Conservation (phyloP, 2,888 invertebrate genomes). For the Diarsia mendica region DNA sequence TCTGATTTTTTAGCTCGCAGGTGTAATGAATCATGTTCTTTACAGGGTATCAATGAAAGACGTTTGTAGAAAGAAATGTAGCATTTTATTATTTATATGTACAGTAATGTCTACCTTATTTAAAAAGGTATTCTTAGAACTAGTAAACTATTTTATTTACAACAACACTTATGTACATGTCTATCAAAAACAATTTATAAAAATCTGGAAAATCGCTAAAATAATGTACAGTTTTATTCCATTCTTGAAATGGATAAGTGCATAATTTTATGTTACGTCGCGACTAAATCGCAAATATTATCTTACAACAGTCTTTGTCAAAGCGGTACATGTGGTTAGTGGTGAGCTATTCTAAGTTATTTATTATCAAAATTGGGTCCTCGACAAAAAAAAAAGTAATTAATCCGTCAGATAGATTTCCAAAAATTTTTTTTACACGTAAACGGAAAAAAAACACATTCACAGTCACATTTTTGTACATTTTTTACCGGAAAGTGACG, state of each 20-base stretch:
- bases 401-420: no score
- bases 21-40: neutral
- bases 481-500: no score
- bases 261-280: constrained; percentile 50
- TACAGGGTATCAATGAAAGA: constrained; percentile 49
- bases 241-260: constrained; percentile 53
- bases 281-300: constrained; percentile 53
- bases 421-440: no score
- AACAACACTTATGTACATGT: constrained; percentile 74
- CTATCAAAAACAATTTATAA: constrained; percentile 70
- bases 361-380: neutral
- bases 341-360: constrained; percentile 34
- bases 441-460: no score
- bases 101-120: constrained; percentile 76
- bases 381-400: no score
- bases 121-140: constrained; percentile 80
- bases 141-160: constrained; percentile 79
- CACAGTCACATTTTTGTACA: no score
- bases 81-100: constrained; percentile 78
- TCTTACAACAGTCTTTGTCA: constrained; percentile 70
- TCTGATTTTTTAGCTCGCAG: neutral
- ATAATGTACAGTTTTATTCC: constrained; percentile 60
- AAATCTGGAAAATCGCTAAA: constrained; percentile 64
- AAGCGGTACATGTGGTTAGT: constrained; percentile 46
- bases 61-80: constrained; percentile 61